Evolutionary conservation across 2,113 vertebrate genomes (phyloP).

Genomic region (Nycticebus coucang): DNA sequence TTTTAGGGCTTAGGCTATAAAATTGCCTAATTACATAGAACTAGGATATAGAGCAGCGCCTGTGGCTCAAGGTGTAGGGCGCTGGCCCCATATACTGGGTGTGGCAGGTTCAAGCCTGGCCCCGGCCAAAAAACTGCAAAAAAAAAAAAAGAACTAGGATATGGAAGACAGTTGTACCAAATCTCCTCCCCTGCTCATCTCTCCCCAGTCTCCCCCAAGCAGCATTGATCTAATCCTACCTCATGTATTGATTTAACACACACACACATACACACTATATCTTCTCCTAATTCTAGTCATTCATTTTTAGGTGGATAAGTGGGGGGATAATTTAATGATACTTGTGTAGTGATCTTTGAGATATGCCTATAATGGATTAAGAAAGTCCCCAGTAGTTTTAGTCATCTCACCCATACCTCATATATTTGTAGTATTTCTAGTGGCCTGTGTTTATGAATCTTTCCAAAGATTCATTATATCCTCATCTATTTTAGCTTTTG

Average conservation of each 20-base stretch:
- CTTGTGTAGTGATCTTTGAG: neutral
- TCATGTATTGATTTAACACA: neutral
- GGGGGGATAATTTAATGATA: neutral
- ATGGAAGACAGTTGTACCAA: neutral
- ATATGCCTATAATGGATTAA: neutral
- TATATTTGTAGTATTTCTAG: neutral
- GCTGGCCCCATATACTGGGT: too few species aligned
- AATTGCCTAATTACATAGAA: neutral
- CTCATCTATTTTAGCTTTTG: neutral
- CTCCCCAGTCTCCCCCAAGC: neutral
- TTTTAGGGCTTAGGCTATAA: neutral
- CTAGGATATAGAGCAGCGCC: neutral
- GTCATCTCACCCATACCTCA: neutral
- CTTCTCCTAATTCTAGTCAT: neutral
- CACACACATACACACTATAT: neutral
- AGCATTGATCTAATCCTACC: neutral
- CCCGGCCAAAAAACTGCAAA: too few species aligned
- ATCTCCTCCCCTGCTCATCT: neutral
- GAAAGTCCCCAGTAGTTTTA: neutral
- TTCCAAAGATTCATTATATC: neutral
- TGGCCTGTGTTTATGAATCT: neutral
- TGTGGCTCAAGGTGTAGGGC: too few species aligned
- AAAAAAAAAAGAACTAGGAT: neutral
- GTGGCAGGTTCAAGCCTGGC: too few species aligned
- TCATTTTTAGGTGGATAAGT: conserved; percentile 8